Evolutionary conservation across 2,113 vertebrate species (phyloP), one percentile per base, ranked within the genome.

Genomic region (Microcebus tavaratra): DNA sequence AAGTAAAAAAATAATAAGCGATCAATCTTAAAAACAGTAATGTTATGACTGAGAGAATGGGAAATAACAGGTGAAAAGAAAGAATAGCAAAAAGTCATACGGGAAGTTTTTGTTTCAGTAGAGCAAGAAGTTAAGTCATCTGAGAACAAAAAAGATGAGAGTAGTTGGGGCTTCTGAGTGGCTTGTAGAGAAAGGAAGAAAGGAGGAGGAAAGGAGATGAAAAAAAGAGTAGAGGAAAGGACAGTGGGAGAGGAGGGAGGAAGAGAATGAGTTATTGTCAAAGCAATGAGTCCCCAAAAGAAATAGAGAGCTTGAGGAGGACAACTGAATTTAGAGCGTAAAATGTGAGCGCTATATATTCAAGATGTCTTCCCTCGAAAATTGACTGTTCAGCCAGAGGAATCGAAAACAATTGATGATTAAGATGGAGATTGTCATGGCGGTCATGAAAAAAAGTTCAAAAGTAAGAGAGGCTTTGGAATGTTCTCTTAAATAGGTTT

Each of bases 381-480:
- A 55, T 29, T 17, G 53, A 53, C 65, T 73, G 14, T 73, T 85
- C n/a, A 85, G 13, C n/a, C 53, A 89, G 76, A 91, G 31, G 21
- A 81, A 61, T 9, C 27, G 57, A 93, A 84, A 85, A 81, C 48
- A 36, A 63, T 34, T 79, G 63, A 57, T 14, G 27, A 36, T 55
- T 89, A 82, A 92, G 55, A 81, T 50, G 18, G n/a, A 88, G n/a
- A 88, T 23, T 15, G 23, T 75, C 72, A 63, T 10, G 5, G 61
- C 73, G 39, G 36, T 59, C 17, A 23, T 76, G 50, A 78, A 42
- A 93, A 88, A 97, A 93, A 68, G n/a, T 57, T 91, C 29, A 81
- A 59, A 85, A 84, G 27, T 8, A 36, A 27, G 31, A 70, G 68
- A 81, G 39, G 59, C 39, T 87, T 85, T 88, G 36, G 25, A n/a